These are phyloP conservation scores for Lasiurus borealis DNA, from an alignment of 2,113 vertebrate genomes.

Conservation along the genomic window DNA sequence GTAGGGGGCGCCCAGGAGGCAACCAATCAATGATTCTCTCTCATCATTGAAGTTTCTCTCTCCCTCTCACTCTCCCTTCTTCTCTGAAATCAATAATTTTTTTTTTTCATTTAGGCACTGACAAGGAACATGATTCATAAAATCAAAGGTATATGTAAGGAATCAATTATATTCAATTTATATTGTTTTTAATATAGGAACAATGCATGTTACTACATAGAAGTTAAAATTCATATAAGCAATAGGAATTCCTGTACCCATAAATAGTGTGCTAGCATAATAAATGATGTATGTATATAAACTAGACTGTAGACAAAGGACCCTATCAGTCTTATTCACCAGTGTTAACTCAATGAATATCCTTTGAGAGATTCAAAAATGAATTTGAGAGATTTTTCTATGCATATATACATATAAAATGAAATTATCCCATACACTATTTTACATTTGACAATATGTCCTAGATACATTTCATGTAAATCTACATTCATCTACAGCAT, in stretches of 20 bases:
- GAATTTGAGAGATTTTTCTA: slow-evolving; percentile 23
- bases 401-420: slow-evolving; percentile 24
- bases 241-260: slow-evolving; percentile 10
- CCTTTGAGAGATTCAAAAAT: neutral
- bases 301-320: neutral
- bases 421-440: neutral
- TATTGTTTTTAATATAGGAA: slow-evolving; percentile 49
- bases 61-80: no score
- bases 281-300: neutral
- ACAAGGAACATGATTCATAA: neutral
- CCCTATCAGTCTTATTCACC: neutral
- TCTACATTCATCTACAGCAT: neutral
- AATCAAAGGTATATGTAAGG: neutral
- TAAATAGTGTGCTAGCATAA: slow-evolving; percentile 16
- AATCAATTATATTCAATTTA: neutral
- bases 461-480: neutral
- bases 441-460: slow-evolving; percentile 6
- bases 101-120: neutral
- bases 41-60: no score
- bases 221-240: slow-evolving; percentile 27
- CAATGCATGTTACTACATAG: neutral
- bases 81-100: no score
- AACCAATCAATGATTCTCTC: no score
- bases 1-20: no score
- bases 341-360: neutral